Evolutionary conservation across 2,797 vertebrate species (phyloP).

Genomic region (Salarias fasciatus): DNA sequence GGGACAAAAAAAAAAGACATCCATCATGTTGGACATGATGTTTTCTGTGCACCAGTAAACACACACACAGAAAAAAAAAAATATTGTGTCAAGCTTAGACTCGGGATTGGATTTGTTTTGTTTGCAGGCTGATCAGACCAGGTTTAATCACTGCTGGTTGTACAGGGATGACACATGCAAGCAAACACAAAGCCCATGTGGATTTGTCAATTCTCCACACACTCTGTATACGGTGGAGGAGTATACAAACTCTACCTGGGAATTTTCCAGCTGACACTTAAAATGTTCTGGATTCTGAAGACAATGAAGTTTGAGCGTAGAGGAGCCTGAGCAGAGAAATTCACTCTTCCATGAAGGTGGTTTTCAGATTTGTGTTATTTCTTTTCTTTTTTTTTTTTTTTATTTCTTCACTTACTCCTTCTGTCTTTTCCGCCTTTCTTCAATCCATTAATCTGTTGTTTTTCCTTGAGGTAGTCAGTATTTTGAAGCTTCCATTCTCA

Average conservation of each 20-base stretch:
- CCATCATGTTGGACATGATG: too few relatives aligned
- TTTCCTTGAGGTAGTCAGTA: constrained; percentile 33
- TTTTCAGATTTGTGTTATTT: constrained; percentile 41
- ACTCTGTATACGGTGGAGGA: constrained; percentile 7
- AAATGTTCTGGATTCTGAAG: constrained; percentile 38
- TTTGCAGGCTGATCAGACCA: neutral
- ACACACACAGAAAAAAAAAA: too few relatives aligned
- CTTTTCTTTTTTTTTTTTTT: constrained; percentile 23
- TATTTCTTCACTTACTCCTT: neutral
- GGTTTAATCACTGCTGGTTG: constrained; percentile 6
- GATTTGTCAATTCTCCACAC: neutral
- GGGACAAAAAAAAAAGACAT: too few relatives aligned
- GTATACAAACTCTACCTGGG: constrained; percentile 14
- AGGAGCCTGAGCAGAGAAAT: constrained; percentile 41
- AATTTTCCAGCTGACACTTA: constrained; percentile 26
- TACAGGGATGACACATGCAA: neutral
- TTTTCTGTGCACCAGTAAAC: too few relatives aligned
- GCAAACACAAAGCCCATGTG: neutral
- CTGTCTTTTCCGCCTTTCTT: neutral
- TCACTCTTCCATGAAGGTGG: constrained; percentile 45
- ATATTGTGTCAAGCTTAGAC: too few relatives aligned
- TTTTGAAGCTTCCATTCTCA: constrained; percentile 59
- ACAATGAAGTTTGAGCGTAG: constrained; percentile 43
- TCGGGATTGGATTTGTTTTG: too few relatives aligned
- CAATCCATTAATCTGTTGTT: constrained; percentile 6